These are phyloP conservation scores for Antheraea yamamai DNA, from an alignment of 2,888 invertebrate species.

Conservation along the genomic window DNA sequence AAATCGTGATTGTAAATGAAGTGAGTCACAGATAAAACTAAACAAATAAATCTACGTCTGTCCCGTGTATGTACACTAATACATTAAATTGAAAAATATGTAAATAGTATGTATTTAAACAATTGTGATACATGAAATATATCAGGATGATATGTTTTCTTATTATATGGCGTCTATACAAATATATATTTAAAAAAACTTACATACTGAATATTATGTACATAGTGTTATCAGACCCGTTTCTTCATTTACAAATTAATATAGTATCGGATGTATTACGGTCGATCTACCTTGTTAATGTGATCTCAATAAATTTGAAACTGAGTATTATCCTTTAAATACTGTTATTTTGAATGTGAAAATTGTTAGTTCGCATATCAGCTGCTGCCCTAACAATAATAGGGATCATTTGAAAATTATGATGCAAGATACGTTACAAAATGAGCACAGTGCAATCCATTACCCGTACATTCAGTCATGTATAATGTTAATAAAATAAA, in stretches of 20 bases:
- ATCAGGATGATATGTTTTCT: neutral
- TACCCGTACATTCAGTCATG: too few relatives aligned
- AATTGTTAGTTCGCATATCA: conserved; percentile 66
- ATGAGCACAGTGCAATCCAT: neutral
- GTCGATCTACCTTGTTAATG: conserved; percentile 52
- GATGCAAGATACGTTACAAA: conserved; percentile 48
- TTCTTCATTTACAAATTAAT: conserved; percentile 70
- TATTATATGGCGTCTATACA: neutral
- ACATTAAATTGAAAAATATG: too few relatives aligned
- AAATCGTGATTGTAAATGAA: too few relatives aligned
- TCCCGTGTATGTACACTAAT: too few relatives aligned
- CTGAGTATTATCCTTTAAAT: conserved; percentile 47
- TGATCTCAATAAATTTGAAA: conserved; percentile 58
- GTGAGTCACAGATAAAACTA: too few relatives aligned
- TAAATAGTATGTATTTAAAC: too few relatives aligned
- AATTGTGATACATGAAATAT: neutral
- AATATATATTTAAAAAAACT: neutral
- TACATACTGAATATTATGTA: conserved; percentile 14
- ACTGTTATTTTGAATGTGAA: conserved; percentile 72
- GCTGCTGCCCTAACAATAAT: conserved; percentile 58
- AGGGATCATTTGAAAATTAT: conserved; percentile 65
- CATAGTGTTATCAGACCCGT: conserved; percentile 32
- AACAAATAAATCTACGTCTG: too few relatives aligned
- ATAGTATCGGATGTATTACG: conserved; percentile 54
- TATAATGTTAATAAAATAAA: too few relatives aligned